Conservation (phyloP, 2,797 vertebrate species). For the Euthynnus affinis region DNA sequence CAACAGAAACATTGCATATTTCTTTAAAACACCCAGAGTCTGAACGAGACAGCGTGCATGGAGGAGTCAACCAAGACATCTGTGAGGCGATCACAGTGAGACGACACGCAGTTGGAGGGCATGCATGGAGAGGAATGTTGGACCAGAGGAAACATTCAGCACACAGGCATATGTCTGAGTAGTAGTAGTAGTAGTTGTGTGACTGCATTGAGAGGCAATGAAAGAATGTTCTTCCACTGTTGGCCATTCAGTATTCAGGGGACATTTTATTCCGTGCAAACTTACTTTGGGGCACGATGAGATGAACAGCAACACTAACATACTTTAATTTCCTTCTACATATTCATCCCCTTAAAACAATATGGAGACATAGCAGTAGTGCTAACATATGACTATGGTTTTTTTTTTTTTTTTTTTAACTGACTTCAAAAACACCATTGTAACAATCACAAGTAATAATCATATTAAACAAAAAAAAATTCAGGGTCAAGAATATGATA, state of each 20-base stretch:
- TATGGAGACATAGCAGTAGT: constrained; percentile 46
- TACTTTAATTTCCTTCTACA: constrained; percentile 32
- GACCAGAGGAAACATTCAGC: constrained; percentile 61
- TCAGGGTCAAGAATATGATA: constrained; percentile 67
- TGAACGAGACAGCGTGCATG: constrained; percentile 27
- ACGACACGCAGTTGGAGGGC: constrained; percentile 39
- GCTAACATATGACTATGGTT: constrained; percentile 53
- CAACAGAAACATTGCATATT: constrained; percentile 35
- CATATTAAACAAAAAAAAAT: constrained; percentile 68
- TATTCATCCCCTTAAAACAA: constrained; percentile 53
- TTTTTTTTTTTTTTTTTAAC: no score
- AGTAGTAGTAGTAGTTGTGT: constrained; percentile 30
- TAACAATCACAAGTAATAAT: constrained; percentile 75
- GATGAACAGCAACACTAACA: constrained; percentile 27
- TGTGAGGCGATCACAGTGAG: constrained; percentile 2
- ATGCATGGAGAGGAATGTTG: constrained; percentile 66
- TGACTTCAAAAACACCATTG: constrained; percentile 66
- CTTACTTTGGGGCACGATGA: constrained; percentile 17
- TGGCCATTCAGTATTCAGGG: constrained; percentile 25
- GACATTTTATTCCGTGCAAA: constrained; percentile 26
- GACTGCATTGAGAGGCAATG: constrained; percentile 45
- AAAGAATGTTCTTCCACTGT: constrained; percentile 8
- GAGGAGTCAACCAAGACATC: constrained; percentile 20
- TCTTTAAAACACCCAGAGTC: constrained; percentile 12
- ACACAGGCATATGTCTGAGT: constrained; percentile 45